Evolutionary conservation across 2,888 invertebrate species (phyloP).

Genomic region (Acleris holmiana): DNA sequence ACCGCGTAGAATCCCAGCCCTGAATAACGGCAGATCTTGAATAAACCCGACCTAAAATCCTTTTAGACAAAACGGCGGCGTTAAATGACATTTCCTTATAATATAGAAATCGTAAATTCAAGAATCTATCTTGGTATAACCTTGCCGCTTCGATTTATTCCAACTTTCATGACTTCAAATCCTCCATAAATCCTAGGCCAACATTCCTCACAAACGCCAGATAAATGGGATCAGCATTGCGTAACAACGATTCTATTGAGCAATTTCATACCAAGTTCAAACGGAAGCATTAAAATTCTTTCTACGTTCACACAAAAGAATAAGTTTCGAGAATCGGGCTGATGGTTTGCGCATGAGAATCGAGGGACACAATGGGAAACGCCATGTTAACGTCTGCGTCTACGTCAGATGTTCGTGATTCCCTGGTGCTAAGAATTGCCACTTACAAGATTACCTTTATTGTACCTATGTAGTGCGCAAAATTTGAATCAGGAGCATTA

Average conservation of each 20-base stretch:
- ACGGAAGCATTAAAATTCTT: conserved; percentile 83
- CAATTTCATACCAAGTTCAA: conserved; percentile 72
- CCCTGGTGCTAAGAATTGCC: conserved; percentile 9
- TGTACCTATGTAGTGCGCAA: not conserved
- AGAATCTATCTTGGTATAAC: no score
- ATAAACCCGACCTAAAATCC: no score
- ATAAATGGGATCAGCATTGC: conserved; percentile 57
- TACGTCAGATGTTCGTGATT: conserved; percentile 37
- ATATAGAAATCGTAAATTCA: no score
- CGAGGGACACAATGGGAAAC: conserved; percentile 63
- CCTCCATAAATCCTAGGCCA: conserved; percentile 17
- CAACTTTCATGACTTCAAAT: no score
- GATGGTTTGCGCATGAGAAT: conserved; percentile 75
- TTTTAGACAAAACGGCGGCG: no score
- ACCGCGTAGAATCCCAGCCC: no score
- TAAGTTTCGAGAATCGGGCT: conserved; percentile 77
- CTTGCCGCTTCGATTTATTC: no score
- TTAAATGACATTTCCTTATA: no score
- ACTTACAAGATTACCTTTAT: not conserved
- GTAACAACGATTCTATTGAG: conserved; percentile 69
- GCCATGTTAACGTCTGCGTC: conserved; percentile 53
- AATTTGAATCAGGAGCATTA: no score
- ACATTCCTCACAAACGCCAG: not conserved
- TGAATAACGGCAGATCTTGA: no score
- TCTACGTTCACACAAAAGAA: conserved; percentile 78